These are phyloP conservation scores for Portunus trituberculatus DNA, from an alignment of 1,140 invertebrate genomes.

Conservation along the genomic window DNA sequence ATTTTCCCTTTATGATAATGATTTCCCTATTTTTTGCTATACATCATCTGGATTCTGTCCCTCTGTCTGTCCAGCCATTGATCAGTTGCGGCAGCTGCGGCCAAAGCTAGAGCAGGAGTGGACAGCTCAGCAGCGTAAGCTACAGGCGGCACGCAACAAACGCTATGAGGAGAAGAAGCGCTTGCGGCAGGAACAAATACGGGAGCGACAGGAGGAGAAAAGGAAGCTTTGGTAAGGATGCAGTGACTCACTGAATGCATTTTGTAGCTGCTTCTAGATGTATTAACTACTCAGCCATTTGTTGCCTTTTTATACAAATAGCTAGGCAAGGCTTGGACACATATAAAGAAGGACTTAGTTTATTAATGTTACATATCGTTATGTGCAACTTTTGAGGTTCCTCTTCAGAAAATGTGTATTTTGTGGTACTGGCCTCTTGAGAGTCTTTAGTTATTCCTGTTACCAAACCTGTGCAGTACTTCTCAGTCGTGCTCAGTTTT, in stretches of 20 bases:
- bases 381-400: too few species aligned
- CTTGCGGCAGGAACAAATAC: slow-evolving; percentile 34
- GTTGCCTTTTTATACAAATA: too few species aligned
- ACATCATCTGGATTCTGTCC: neutral
- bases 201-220: slow-evolving; percentile 52
- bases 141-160: slow-evolving; percentile 47
- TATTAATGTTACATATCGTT: too few species aligned
- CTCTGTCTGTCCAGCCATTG: slow-evolving; percentile 46
- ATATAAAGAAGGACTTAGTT: too few species aligned
- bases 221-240: slow-evolving; percentile 60
- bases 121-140: slow-evolving; percentile 40
- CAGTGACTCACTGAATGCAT: neutral
- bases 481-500: too few species aligned
- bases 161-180: slow-evolving; percentile 62
- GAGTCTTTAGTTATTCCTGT: too few species aligned
- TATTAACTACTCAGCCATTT: too few species aligned
- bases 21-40: neutral
- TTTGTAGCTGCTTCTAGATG: neutral
- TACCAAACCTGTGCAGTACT: too few species aligned
- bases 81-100: slow-evolving; percentile 61
- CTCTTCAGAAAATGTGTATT: too few species aligned
- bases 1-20: neutral
- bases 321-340: too few species aligned
- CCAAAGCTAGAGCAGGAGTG: slow-evolving; percentile 57
- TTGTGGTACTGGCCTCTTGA: too few species aligned